phyloP scores from a whole-genome alignment of 2,888 invertebrate genomes.

The Campoplex nolae region DNA sequence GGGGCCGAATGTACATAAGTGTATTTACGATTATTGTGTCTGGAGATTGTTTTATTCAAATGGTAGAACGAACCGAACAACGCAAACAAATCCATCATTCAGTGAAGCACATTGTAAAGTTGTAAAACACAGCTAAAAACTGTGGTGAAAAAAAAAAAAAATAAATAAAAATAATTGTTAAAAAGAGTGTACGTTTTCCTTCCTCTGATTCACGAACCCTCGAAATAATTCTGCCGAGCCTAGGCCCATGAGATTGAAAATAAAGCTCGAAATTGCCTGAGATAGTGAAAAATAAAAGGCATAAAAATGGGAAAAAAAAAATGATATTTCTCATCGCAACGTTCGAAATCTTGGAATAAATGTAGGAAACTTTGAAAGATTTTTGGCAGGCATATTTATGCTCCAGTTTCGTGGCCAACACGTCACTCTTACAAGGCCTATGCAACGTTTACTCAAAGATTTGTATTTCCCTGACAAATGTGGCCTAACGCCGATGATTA shows the following conservation, averaged over 20 bases:
- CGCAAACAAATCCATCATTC: background rate
- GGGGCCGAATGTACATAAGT: no score
- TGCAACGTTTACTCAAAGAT: conserved; percentile 28
- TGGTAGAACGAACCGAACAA: no score
- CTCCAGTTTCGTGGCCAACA: conserved; percentile 59
- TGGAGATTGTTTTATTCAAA: no score
- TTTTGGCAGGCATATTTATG: conserved; percentile 53
- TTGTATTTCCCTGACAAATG: conserved; percentile 33
- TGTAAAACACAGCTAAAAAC: background rate
- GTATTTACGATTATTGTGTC: no score
- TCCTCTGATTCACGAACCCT: background rate
- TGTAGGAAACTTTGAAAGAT: background rate
- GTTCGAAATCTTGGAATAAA: background rate
- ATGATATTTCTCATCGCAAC: background rate
- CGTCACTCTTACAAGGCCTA: conserved; percentile 43
- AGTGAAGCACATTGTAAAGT: background rate
- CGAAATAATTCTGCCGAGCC: background rate
- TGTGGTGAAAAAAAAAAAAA: background rate
- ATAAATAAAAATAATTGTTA: background rate
- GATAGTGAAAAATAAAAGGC: background rate
- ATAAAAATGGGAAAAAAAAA: background rate
- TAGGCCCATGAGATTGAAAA: background rate
- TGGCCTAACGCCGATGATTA: conserved; percentile 32
- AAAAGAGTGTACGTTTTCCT: background rate
- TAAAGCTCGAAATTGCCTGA: background rate